Base-by-base conservation (phyloP, 2,797 vertebrate species). In the Falco biarmicus region DNA sequence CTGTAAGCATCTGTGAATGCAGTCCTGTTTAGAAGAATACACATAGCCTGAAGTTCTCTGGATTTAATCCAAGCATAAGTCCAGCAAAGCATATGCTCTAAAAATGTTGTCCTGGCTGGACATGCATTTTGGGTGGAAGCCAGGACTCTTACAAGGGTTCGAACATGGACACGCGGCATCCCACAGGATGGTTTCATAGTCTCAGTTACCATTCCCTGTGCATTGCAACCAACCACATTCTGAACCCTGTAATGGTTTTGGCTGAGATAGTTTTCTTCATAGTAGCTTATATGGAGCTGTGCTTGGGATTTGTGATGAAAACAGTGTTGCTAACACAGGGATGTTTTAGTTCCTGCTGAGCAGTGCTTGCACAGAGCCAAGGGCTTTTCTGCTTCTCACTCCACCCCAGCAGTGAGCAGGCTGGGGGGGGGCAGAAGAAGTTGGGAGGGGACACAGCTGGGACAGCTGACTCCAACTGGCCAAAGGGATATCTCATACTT, bases 161-260 rank as follows among this genome's bases (percentile, higher is more conserved):
- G 51, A 59, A 48, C 51, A 37, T 0, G 2, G 26, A 29, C n/a
- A 66, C 29, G 22, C 1, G 1, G 7, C 18, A 68, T 32, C 50
- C 17, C 50, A 28, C 22, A 32, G 9, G 48, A n/a, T 32, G 0
- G 0, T 39, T 61, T 25, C n/a, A 11, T 25, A 15, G 19, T 47
- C 19, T 59, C 15, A 41, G 31, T 41, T 59, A n/a, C 28, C 34
- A 32, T 20, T 69, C 57, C 20, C 15, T 57, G 45, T 29, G 56
- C 14, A 9, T 13, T 61, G 25, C 39, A 69, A 51, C 4, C 13
- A 73, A 54, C 19, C 13, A 71, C 11, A 53, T 31, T 59, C 45
- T 54, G 45, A 75, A 53, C 19, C 8, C 43, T 61, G 19, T 16
- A 16, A 16, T 51, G 15, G 20, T 15, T 81, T 57, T 39, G 57